phyloP scores from a whole-genome alignment of 92 coral and sea anemone species.

The Diadumene lineata region DNA sequence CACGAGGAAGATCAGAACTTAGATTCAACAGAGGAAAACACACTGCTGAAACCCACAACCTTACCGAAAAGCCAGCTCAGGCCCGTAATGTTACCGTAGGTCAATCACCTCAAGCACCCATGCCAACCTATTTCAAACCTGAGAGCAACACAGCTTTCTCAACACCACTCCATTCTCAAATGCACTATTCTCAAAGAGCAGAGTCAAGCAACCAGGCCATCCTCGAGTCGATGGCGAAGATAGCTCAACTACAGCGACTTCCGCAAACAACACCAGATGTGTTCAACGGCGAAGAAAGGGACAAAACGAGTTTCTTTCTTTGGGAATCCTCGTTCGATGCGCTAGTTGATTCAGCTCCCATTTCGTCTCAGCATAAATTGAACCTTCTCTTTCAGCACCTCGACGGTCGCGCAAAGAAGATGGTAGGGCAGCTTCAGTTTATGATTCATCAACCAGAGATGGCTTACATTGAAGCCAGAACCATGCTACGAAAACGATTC shows the following conservation, averaged over 20 bases:
- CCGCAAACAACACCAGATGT: constrained; percentile 53
- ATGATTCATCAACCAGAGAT: constrained; percentile 48
- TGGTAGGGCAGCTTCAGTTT: constrained; percentile 62
- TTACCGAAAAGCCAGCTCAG: too few species aligned
- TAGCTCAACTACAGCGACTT: constrained; percentile 51
- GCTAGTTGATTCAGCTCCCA: constrained; percentile 49
- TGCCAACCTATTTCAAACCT: too few species aligned
- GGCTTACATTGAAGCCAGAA: constrained; percentile 64
- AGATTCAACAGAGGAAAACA: not conserved
- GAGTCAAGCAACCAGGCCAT: constrained; percentile 7
- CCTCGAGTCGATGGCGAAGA: constrained; percentile 38
- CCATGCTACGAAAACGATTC: constrained; percentile 44
- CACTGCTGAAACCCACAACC: too few species aligned
- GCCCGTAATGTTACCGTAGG: too few species aligned
- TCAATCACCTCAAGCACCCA: too few species aligned
- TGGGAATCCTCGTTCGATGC: constrained; percentile 55
- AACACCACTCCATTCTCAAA: too few species aligned
- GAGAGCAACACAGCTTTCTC: too few species aligned
- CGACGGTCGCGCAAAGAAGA: constrained; percentile 55
- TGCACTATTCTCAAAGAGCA: too few species aligned
- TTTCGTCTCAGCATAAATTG: constrained; percentile 53
- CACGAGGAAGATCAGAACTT: not conserved
- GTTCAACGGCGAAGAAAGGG: constrained; percentile 54
- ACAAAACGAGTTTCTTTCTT: constrained; percentile 55
- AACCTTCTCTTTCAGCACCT: constrained; percentile 62